Conservation (phyloP, 2,888 invertebrate species). For the Ptychoptera albimana region DNA sequence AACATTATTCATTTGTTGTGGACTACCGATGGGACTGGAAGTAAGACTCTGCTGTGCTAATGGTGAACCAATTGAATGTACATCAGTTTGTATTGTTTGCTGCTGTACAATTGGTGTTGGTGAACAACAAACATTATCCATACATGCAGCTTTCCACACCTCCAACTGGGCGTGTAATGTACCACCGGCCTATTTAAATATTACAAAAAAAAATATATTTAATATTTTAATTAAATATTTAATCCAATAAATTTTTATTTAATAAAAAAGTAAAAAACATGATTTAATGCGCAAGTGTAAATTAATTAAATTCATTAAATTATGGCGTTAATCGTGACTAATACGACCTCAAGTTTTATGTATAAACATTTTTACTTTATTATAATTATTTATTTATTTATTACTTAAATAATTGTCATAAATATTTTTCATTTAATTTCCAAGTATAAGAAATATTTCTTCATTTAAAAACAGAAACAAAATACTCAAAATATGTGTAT, state of each 20-base stretch:
- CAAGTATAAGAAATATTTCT: no score
- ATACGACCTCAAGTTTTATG: slow-evolving; percentile 2
- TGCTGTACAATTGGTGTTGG: slow-evolving; percentile 16
- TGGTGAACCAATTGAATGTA: slow-evolving; percentile 2
- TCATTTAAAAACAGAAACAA: no score
- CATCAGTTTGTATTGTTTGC: not conserved
- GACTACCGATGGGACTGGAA: not conserved
- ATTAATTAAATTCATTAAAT: not conserved
- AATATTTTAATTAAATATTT: not conserved
- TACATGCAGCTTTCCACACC: slow-evolving; percentile 75
- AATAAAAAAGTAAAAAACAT: no score
- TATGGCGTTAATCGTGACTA: slow-evolving; percentile 3
- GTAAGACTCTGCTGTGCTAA: slow-evolving; percentile 18
- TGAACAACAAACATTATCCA: slow-evolving; percentile 38
- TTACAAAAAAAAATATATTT: slow-evolving; percentile 6
- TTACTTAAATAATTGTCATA: no score
- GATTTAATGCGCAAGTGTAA: not conserved
- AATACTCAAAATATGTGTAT: not conserved
- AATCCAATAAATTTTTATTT: not conserved
- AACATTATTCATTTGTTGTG: no score
- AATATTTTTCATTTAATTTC: no score
- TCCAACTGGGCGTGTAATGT: slow-evolving; percentile 76
- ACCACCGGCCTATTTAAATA: slow-evolving; percentile 53
- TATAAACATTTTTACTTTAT: no score
- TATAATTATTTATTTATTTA: no score